Evolutionary conservation across 2,113 vertebrate genomes (phyloP), one percentile per base, ranked within the genome.

Genomic region (Drymodes brunneopygia): DNA sequence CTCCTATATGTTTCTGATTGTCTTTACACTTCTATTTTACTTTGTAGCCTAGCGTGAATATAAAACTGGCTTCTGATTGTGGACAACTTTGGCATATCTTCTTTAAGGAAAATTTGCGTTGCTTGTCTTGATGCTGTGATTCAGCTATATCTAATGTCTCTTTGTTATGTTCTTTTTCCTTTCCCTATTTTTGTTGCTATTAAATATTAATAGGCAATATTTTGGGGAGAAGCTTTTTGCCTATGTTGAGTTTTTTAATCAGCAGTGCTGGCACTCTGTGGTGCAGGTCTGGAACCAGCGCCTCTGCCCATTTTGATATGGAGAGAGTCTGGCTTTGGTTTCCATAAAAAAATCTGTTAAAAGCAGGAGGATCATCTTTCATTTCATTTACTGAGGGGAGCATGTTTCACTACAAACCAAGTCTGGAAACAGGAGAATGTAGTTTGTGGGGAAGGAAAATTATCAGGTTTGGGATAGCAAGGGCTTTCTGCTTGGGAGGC

Each of bases 401-500:
- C 12, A 4, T 54, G 21, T 95, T 90, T 91, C 40, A 9, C 80
- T 93, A 21, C 75, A 69, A 74, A 86, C 31, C 40, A 31, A 75
- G 45, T 23, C 70, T 95, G 74, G 88, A 96, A 94, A 92, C 1
- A 67, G 22, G 69, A 92, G 86, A 78, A 51, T 12, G 47, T n/a
- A 56, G 57, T 42, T 28, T 62, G 38, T 29, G 75, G 75, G 75
- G 65, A 87, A 77, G 44, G 81, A 47, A 66, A 66, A 81, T 50
- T 53, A 50, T 53, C 67, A 74, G 77, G 38, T 25, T 60, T 73
- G 71, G 87, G 67, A 38, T 62, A 53, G 86, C 15, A 19, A 77
- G 10, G 42, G 35, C 51, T 86, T 88, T 95, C 80, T 60, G 85
- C 92, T 31, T 94, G 92, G 94, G 95, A 92, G 90, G 88, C 82